phyloP scores from a whole-genome alignment of 2,888 invertebrate species.

The Aromia moschata region DNA sequence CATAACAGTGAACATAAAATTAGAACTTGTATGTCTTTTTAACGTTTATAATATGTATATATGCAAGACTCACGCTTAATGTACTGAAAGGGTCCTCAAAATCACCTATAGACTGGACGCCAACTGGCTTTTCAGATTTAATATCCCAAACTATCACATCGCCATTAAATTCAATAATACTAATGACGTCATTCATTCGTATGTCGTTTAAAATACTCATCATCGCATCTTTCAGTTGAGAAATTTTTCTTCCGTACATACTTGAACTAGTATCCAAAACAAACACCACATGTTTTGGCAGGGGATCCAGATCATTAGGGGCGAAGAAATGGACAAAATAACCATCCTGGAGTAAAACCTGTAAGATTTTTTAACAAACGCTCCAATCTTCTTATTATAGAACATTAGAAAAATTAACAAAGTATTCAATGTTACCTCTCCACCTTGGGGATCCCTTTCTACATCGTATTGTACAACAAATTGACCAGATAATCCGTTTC shows the following conservation, averaged over 20 bases:
- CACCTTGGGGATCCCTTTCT: slow-evolving; percentile 52
- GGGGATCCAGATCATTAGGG: slow-evolving; percentile 68
- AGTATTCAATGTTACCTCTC: slow-evolving; percentile 66
- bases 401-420: no score
- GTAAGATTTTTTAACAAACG: no score
- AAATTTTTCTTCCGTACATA: slow-evolving; percentile 74
- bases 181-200: slow-evolving; percentile 26
- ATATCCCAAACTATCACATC: slow-evolving; percentile 34
- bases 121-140: neutral
- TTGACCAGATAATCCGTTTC: slow-evolving; percentile 69
- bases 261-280: slow-evolving; percentile 80
- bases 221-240: slow-evolving; percentile 74
- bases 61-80: neutral
- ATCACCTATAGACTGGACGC: neutral
- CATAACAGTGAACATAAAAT: no score
- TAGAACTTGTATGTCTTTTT: no score
- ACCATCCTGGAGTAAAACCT: slow-evolving; percentile 72
- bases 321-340: slow-evolving; percentile 82
- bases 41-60: no score
- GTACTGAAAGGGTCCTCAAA: neutral
- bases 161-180: slow-evolving; percentile 35
- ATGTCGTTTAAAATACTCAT: slow-evolving; percentile 66
- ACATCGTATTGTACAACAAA: slow-evolving; percentile 78
- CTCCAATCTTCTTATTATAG: no score
- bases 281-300: slow-evolving; percentile 76